Conservation (phyloP, 1,140 invertebrate species). For the Luehdorfia chinensis region DNA sequence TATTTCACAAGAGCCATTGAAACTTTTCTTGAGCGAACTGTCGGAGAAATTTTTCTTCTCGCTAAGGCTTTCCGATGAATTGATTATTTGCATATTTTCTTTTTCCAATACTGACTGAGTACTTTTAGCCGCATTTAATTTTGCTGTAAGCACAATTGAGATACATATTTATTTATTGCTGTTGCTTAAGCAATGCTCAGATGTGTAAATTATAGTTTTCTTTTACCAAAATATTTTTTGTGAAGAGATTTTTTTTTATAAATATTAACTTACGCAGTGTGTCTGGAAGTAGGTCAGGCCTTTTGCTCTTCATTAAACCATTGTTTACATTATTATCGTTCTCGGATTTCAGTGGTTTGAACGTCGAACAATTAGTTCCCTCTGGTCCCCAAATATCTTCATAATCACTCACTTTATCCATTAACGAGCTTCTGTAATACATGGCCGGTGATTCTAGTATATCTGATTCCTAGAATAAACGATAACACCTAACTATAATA, state of each 20-base stretch:
- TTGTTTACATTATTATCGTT: slow-evolving; percentile 74
- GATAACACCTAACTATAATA: slow-evolving; percentile 1
- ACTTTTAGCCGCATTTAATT: slow-evolving; percentile 63
- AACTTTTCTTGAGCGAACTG: slow-evolving; percentile 60
- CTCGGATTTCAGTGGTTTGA: slow-evolving; percentile 74
- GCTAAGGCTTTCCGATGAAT: slow-evolving; percentile 60
- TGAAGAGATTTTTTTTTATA: background rate
- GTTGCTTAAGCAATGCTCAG: no score
- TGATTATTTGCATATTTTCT: slow-evolving; percentile 60
- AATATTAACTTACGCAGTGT: slow-evolving; percentile 78
- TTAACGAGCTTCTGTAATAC: slow-evolving; percentile 91
- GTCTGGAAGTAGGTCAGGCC: slow-evolving; percentile 82
- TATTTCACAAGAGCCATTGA: slow-evolving; percentile 63
- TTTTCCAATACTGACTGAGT: slow-evolving; percentile 67
- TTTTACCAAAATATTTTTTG: no score
- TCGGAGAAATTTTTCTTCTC: slow-evolving; percentile 62
- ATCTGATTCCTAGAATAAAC: slow-evolving; percentile 86
- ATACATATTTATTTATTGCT: no score
- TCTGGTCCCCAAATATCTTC: slow-evolving; percentile 94
- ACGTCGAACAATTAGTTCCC: slow-evolving; percentile 78
- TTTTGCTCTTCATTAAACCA: slow-evolving; percentile 75
- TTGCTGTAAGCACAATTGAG: slow-evolving; percentile 41
- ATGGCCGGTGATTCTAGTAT: slow-evolving; percentile 88
- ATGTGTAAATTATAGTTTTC: no score
- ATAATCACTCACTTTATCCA: slow-evolving; percentile 96